Percentiles rank a stretch among this genome's conserved stretches.
These are phyloP conservation scores for Pseudochromis fuscus DNA, from an alignment of 2,797 vertebrate species.

Conservation along the genomic window DNA sequence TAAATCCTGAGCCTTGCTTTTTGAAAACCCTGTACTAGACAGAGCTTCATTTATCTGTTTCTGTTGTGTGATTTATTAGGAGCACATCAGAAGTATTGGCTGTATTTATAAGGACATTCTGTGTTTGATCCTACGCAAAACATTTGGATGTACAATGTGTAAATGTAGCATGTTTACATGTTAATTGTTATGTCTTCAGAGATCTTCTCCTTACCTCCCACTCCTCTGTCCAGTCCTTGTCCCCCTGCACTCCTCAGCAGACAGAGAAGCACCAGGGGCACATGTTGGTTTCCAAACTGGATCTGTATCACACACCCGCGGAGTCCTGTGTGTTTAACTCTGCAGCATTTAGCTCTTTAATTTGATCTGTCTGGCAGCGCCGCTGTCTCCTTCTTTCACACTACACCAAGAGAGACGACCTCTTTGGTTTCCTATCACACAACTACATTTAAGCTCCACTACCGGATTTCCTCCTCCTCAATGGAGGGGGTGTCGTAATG, in stretches of 20 bases:
- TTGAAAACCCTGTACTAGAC: not conserved
- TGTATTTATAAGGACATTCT: not conserved
- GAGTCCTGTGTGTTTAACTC: constrained; percentile 17
- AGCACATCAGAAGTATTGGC: not conserved
- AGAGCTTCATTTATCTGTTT: not conserved
- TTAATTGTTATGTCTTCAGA: not conserved
- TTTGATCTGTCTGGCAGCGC: constrained; percentile 40
- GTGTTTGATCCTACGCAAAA: not conserved
- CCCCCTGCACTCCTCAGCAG: not conserved
- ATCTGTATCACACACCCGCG: constrained; percentile 9
- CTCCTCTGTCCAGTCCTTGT: not conserved
- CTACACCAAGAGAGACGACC: constrained; percentile 23
- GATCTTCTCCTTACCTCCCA: not conserved
- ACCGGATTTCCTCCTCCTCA: constrained; percentile 31
- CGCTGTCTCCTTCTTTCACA: constrained; percentile 16
- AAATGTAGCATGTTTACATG: not conserved
- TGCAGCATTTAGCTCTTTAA: constrained; percentile 39
- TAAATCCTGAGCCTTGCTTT: not conserved
- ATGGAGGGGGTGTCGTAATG: constrained; percentile 16
- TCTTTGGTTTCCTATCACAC: constrained; percentile 30
- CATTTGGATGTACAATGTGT: not conserved
- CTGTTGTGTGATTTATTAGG: constrained; percentile 1
- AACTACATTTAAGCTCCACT: constrained; percentile 45
- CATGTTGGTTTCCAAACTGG: constrained; percentile 26
- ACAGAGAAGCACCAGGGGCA: constrained; percentile 7